These are phyloP conservation scores for Xylota segnis DNA, from an alignment of 2,888 invertebrate species.

Conservation along the genomic window DNA sequence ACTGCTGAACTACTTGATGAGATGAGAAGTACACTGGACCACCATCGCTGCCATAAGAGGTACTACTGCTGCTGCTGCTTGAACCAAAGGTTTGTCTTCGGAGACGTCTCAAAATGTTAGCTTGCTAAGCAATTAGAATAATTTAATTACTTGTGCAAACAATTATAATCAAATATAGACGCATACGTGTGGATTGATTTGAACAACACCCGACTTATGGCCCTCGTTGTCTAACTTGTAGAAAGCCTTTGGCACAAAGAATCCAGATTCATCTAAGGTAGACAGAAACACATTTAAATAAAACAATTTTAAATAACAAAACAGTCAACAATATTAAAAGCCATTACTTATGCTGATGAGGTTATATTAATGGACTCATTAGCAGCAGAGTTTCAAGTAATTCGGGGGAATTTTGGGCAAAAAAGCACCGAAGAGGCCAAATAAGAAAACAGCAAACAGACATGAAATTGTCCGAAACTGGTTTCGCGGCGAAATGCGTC, in stretches of 20 bases:
- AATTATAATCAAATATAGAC: background rate
- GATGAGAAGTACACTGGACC: slow-evolving; percentile 73
- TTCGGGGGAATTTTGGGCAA: slow-evolving; percentile 11
- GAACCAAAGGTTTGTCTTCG: slow-evolving; percentile 39
- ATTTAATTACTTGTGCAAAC: background rate
- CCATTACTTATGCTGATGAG: slow-evolving; percentile 29
- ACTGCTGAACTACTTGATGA: slow-evolving; percentile 70
- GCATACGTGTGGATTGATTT: slow-evolving; percentile 80
- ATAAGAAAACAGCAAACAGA: slow-evolving; percentile 17
- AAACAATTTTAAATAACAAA: slow-evolving; percentile 12
- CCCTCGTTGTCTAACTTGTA: slow-evolving; percentile 82
- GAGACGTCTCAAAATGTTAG: slow-evolving; percentile 64
- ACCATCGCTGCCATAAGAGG: slow-evolving; percentile 40
- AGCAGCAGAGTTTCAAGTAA: slow-evolving; percentile 12
- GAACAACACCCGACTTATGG: slow-evolving; percentile 80
- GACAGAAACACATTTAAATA: slow-evolving; percentile 3
- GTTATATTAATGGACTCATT: slow-evolving; percentile 13
- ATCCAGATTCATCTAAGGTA: slow-evolving; percentile 80
- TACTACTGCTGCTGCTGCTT: slow-evolving; percentile 37
- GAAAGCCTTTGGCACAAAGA: slow-evolving; percentile 81
- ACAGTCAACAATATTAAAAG: slow-evolving; percentile 4
- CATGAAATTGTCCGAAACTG: slow-evolving; percentile 36
- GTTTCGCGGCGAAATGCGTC: slow-evolving; percentile 32
- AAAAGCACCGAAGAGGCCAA: background rate
- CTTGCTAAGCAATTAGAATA: slow-evolving; percentile 47